Evolutionary conservation across 2,888 invertebrate species (phyloP), one percentile per base, ranked within the genome.

Genomic region (Trichogramma evanescens): DNA sequence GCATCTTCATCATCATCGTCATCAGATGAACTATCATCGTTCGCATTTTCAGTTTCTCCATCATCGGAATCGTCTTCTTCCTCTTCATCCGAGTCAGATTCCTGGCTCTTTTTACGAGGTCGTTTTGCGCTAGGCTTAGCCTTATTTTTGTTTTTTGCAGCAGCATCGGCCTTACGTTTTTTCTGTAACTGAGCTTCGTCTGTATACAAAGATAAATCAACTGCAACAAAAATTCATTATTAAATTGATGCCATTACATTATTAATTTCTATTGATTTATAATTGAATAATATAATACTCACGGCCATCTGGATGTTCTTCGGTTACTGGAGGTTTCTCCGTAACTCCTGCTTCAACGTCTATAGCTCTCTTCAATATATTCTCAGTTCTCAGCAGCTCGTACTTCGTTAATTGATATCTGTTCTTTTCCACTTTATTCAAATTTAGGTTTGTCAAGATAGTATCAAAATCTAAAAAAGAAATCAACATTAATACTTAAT

Each of bases 221-320:
- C 91, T 91, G 80, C 55, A 80, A 52, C 10, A 51, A 50, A 54
- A 55, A 45, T 40, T 52, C 4, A 13, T 46, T 56, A 41, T 40
- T 46, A 63, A 54, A 59, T 49, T n/a, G 41, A 8, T 39, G 45
- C 39, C 48, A 46, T 48, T 44, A 55, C 7, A 9, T 48, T 44
- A 50, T 43, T 6, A 53, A 41, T 58, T 43, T 48, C 10, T 56
- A 45, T 59, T 49, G 42, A 52, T 53, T 26, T 45, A 52, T 46
- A 40, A 41, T 38, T 13, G 57, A 38, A 46, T 54, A 45, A 26
- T 44, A n/a, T 8, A 50, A 62, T 65, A 85, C 90, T 85, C 77
- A 91, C 90, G 79, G 71, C 91, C 91, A 79, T 92, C 92, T 0
- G 92, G 91, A 78, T 91, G 91, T 72, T 91, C 91, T 76, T 89